Conservation (phyloP, 2,888 invertebrate species). For the Azorinus chamasolen region DNA sequence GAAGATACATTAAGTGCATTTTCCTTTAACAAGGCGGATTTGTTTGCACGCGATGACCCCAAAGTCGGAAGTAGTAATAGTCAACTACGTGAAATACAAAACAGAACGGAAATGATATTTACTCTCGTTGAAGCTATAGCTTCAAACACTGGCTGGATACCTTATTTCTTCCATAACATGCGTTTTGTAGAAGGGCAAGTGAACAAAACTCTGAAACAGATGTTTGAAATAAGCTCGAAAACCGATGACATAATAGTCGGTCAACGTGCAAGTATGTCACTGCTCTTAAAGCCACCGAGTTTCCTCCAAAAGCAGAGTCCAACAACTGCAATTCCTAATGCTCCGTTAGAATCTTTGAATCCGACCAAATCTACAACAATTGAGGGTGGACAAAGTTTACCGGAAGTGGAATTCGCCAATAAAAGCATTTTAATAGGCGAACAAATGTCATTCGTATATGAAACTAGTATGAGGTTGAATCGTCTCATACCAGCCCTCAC, state of each 20-base stretch:
- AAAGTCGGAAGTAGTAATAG: constrained; percentile 44
- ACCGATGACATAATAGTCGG: constrained; percentile 39
- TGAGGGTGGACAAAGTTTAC: background rate
- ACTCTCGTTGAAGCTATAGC: constrained; percentile 75
- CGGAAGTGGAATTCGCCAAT: constrained; percentile 8
- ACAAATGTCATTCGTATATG: constrained; percentile 67
- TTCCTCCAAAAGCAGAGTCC: background rate
- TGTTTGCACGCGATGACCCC: constrained; percentile 47
- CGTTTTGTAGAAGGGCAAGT: constrained; percentile 74
- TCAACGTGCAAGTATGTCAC: constrained; percentile 34
- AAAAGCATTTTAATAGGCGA: constrained; percentile 19
- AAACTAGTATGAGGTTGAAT: constrained; percentile 69
- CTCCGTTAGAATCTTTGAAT: background rate
- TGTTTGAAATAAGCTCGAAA: constrained; percentile 24
- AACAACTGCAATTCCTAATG: background rate
- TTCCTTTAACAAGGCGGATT: constrained; percentile 16
- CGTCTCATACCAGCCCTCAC: constrained; percentile 76
- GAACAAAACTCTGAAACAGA: constrained; percentile 68
- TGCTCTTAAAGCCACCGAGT: constrained; percentile 44
- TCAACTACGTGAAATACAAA: constrained; percentile 63
- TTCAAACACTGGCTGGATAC: constrained; percentile 80
- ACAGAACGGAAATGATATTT: constrained; percentile 73
- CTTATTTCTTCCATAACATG: constrained; percentile 75
- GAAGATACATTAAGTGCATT: constrained; percentile 12
- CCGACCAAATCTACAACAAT: background rate